These are phyloP conservation scores for Mastigias papua DNA, from an alignment of 30 jellyfish, hydroid and myxozoan genomes.

Conservation along the genomic window DNA sequence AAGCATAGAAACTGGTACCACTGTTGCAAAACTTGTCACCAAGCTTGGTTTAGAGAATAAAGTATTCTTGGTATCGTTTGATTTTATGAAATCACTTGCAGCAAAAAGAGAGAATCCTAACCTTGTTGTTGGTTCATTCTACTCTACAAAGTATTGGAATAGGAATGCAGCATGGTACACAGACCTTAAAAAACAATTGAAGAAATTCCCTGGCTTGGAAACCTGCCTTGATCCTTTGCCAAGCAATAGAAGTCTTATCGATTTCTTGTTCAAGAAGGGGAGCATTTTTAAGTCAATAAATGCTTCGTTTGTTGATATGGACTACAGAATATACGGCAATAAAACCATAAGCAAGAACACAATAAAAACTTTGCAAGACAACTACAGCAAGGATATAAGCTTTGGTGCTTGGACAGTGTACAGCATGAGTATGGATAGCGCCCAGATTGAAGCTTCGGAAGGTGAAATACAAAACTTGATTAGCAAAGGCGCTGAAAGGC, in stretches of 20 bases:
- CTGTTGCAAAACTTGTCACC: conserved; percentile 82
- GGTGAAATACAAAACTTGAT: conserved; percentile 19
- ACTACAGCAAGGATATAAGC: conserved; percentile 74
- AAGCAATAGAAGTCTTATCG: conserved; percentile 29
- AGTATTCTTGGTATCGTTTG: conserved; percentile 82
- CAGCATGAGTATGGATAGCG: conserved; percentile 69
- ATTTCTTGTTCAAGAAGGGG: conserved; percentile 71
- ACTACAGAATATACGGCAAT: conserved; percentile 53
- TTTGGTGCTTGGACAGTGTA: conserved; percentile 87
- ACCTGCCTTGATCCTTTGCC: conserved; percentile 77
- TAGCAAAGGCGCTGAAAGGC: conserved; percentile 70
- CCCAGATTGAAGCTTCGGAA: conserved; percentile 39
- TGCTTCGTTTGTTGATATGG: conserved; percentile 83
- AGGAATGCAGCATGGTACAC: conserved; percentile 10
- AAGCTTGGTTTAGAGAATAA: conserved; percentile 58
- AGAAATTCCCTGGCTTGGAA: conserved; percentile 59
- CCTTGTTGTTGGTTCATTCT: conserved; percentile 83
- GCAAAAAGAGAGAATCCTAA: conserved; percentile 83
- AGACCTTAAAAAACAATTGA: background rate
- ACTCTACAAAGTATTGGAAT: conserved; percentile 41
- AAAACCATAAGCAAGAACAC: conserved; percentile 40
- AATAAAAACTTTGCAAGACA: conserved; percentile 45
- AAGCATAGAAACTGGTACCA: conserved; percentile 66
- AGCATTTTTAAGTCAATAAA: conserved; percentile 76
- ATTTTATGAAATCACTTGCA: conserved; percentile 65